These are phyloP conservation scores for Stegodyphus dumicola DNA, from an alignment of 1,140 invertebrate genomes.

Conservation along the genomic window DNA sequence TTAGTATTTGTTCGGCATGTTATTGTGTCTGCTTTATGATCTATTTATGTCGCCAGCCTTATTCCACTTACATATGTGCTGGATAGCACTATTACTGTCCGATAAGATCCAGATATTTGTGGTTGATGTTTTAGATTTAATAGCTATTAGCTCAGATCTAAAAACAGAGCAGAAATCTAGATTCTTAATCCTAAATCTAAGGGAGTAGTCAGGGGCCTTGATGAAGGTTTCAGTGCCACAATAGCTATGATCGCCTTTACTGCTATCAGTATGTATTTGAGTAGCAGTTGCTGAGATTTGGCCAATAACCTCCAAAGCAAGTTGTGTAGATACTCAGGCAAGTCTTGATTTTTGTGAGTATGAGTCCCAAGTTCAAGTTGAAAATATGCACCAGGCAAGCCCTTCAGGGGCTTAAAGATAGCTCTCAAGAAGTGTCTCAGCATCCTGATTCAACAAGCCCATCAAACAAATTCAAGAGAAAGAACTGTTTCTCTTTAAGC, in stretches of 20 bases:
- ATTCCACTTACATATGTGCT: background rate
- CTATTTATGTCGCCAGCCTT: no score
- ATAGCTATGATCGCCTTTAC: background rate
- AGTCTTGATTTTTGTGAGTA: constrained; percentile 15
- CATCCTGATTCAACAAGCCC: no score
- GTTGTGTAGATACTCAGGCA: background rate
- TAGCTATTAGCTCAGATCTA: constrained; percentile 9
- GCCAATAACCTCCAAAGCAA: constrained; percentile 12
- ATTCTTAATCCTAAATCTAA: background rate
- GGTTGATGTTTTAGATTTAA: background rate
- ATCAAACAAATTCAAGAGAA: no score
- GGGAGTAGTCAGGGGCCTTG: background rate
- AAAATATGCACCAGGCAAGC: constrained; percentile 2
- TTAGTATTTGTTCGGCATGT: no score
- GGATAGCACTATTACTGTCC: background rate
- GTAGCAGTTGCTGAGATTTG: background rate
- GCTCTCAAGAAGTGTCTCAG: background rate
- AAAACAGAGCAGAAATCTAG: constrained; percentile 1
- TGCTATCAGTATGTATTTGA: background rate
- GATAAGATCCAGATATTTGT: background rate
- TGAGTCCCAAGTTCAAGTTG: background rate
- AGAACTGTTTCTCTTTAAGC: no score
- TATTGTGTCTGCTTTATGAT: no score
- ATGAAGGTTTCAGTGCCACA: background rate
- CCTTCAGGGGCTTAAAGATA: background rate